Base-by-base conservation (phyloP, 2,888 invertebrate species). In the Gonocerus acuteangulatus region DNA sequence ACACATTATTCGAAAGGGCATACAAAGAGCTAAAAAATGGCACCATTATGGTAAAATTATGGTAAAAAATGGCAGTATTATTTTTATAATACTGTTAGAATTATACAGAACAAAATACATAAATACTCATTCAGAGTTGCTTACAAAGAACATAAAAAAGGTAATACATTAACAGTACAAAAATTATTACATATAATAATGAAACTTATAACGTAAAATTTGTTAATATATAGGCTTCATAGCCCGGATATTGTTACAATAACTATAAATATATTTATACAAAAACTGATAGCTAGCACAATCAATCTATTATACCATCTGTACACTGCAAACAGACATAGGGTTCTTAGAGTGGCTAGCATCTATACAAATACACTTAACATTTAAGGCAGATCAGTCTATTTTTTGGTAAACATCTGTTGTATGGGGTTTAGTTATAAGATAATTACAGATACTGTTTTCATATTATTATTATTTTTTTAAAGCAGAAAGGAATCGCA, bases 21-120 rank as follows among this genome's bases (percentile, higher is more conserved):
- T n/a, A n/a, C n/a, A n/a, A n/a, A n/a, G n/a, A n/a, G n/a, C n/a
- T n/a, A n/a, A n/a, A n/a, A n/a, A n/a, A n/a, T n/a, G n/a, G n/a
- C n/a, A n/a, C n/a, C n/a, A n/a, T n/a, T n/a, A n/a, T n/a, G n/a
- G n/a, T n/a, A n/a, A n/a, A n/a, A n/a, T n/a, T n/a, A n/a, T n/a
- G n/a, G n/a, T n/a, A n/a, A n/a, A n/a, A n/a, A n/a, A n/a, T n/a
- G n/a, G n/a, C n/a, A n/a, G n/a, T n/a, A n/a, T 65, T 62, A 65
- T 62, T 65, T 62, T 59, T 59, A 65, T 65, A 65, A 65, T 65
- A 65, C 64, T 65, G 64, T 65, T 65, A 65, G 64, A 59, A 59
- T 59, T 48, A 59, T 59, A 59, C 59, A 59, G 64, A 64, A 61
- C 62, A 65, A 62, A 64, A 65, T 65, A 65, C 64, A 65, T 62